A percentile compares a stretch with the other conserved stretches of the same genome.
phyloP scores from a whole-genome alignment of 1,140 invertebrate species.

The Lucilia cuprina region DNA sequence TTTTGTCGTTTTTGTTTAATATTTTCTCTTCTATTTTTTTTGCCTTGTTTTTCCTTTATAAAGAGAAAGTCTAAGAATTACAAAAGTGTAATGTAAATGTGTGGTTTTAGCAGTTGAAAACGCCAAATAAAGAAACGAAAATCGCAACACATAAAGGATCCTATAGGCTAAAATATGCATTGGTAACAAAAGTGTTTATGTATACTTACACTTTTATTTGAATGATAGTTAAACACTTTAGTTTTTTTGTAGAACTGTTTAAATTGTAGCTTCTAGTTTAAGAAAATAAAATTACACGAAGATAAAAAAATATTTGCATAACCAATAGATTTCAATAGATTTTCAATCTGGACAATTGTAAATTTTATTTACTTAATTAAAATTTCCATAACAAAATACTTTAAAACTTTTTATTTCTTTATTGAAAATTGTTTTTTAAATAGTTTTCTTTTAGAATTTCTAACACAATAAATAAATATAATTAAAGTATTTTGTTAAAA shows the following conservation, averaged over 20 bases:
- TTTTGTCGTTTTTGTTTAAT: background rate
- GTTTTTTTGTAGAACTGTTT: background rate
- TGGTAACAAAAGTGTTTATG: background rate
- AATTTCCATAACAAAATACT: too few species aligned
- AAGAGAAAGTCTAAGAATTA: background rate
- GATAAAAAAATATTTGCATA: too few species aligned
- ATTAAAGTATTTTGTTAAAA: too few species aligned
- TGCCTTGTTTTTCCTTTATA: background rate
- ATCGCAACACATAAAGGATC: background rate
- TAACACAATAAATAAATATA: too few species aligned
- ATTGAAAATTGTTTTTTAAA: too few species aligned
- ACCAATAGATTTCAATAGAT: too few species aligned
- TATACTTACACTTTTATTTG: background rate
- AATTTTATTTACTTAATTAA: too few species aligned
- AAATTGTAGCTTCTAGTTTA: too few species aligned
- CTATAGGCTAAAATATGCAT: background rate
- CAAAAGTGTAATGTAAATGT: background rate
- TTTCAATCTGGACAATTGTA: too few species aligned
- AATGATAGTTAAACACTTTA: background rate
- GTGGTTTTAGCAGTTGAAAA: background rate
- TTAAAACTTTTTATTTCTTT: too few species aligned
- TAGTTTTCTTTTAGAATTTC: too few species aligned
- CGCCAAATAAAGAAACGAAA: background rate
- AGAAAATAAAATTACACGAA: too few species aligned
- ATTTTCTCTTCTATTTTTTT: background rate